phyloP scores from a whole-genome alignment of 2,888 invertebrate species.

The Danaus chrysippus region DNA sequence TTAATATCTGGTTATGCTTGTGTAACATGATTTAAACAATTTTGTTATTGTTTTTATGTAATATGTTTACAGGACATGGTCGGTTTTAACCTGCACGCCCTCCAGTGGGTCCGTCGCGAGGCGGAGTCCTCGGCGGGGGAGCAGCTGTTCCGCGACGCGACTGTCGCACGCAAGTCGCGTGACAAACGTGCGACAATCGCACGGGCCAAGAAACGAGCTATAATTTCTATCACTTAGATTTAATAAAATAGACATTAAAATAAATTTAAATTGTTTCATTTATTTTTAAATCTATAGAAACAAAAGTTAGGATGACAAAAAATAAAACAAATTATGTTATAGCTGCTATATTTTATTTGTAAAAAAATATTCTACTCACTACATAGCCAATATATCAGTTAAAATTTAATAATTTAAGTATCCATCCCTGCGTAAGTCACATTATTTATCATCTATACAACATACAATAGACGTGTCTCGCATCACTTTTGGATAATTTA shows the following conservation, averaged over 20 bases:
- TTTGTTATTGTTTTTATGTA: not conserved
- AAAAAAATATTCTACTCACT: slow-evolving; percentile 85
- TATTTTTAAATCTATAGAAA: slow-evolving; percentile 4
- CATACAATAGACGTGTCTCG: slow-evolving; percentile 60
- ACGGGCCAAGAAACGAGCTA: slow-evolving; percentile 82
- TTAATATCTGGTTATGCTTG: no score
- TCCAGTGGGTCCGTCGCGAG: slow-evolving; percentile 86
- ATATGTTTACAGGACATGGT: slow-evolving; percentile 82
- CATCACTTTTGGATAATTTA: slow-evolving; percentile 61
- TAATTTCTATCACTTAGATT: slow-evolving; percentile 60
- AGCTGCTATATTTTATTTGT: slow-evolving; percentile 83
- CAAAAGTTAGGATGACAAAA: slow-evolving; percentile 23
- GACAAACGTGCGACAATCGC: slow-evolving; percentile 81
- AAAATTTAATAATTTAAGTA: slow-evolving; percentile 80
- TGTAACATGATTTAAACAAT: not conserved
- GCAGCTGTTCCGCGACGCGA: slow-evolving; percentile 81
- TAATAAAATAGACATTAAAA: slow-evolving; percentile 22
- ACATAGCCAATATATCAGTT: slow-evolving; percentile 83
- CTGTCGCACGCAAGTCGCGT: slow-evolving; percentile 79
- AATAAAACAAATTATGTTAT: slow-evolving; percentile 45
- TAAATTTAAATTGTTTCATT: slow-evolving; percentile 15
- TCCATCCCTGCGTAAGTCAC: slow-evolving; percentile 80
- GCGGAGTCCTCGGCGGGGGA: slow-evolving; percentile 84
- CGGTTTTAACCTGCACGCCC: slow-evolving; percentile 91
- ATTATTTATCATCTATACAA: slow-evolving; percentile 79